Base-by-base conservation (phyloP, 2,797 vertebrate genomes). In the Tolypeutes matacus region DNA sequence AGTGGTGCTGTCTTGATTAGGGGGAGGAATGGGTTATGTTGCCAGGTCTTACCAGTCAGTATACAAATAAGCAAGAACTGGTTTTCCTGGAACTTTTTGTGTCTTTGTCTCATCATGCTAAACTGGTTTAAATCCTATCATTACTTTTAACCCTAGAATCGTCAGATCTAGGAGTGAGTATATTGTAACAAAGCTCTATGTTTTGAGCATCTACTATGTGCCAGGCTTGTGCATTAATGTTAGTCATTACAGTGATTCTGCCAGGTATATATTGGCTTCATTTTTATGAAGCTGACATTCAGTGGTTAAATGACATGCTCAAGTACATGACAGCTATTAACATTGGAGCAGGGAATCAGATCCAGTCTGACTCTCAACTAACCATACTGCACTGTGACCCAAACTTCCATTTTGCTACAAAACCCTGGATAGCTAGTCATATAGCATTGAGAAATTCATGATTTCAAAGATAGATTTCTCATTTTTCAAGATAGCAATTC, bases 51-150 rank as follows among this genome's bases (percentile, higher is more conserved):
- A 18, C 21, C 39, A 51, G 9, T 89, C n/a, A 67, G 34, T 70
- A 27, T 60, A 73, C 64, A 77, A 49, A 77, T 83, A 65, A 46
- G 65, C 49, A 86, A 92, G 80, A n/a, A 64, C 18, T 83, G 67
- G 31, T 89, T 93, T 93, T 86, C 85, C 25, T 84, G 17, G 46
- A 58, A 34, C 12, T 86, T 86, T 21, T 86, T 92, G 49, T 86
- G 85, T 93, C 65, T 82, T 31, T 86, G 39, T 9, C 49, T 81
- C 18, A 65, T 42, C 39, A 21, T 77, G 49, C 46, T 72, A 67
- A 91, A 81, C 46, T 95, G 62, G 53, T 56, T 58, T 85, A 91
- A 80, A 82, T 81, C 49, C 51, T 73, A 25, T 62, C 75, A 51
- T 12, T 77, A 31, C 49, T 92, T 86, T 90, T 87, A 73, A 23